A percentile compares a stretch with the other conserved stretches of the same genome.
Evolutionary conservation across 92 coral and sea anemone species (phyloP).

Genomic region (Palythoa grandiflora): DNA sequence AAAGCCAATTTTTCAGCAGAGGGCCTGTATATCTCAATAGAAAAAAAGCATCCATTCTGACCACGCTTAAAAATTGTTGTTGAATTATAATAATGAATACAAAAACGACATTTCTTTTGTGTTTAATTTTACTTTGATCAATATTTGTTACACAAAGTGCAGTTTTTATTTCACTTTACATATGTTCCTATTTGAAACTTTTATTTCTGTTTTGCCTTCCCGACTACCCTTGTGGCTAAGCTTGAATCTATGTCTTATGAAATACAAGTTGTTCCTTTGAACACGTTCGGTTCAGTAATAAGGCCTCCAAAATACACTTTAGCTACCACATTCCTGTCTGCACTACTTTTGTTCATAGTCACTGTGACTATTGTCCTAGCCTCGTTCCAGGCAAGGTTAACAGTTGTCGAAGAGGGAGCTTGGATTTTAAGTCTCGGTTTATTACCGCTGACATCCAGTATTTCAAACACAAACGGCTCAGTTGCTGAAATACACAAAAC

Average conservation of each 20-base stretch:
- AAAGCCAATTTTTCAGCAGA: no score
- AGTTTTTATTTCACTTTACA: no score
- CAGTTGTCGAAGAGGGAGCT: neutral
- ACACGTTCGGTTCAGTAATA: neutral
- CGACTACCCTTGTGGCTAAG: no score
- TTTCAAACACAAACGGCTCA: slow-evolving; percentile 22
- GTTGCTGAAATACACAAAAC: neutral
- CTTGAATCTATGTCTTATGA: neutral
- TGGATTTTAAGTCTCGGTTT: neutral
- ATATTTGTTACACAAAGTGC: no score
- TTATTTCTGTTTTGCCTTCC: no score
- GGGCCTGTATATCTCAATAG: no score
- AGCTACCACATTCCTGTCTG: neutral
- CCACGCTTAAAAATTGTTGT: no score
- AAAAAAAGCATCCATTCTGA: no score
- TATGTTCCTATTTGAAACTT: no score
- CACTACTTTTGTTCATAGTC: slow-evolving; percentile 9
- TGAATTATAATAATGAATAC: no score
- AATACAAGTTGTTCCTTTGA: neutral
- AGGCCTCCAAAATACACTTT: neutral
- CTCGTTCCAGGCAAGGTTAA: neutral
- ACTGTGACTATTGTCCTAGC: slow-evolving; percentile 4
- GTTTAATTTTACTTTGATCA: no score
- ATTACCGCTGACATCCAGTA: slow-evolving; percentile 26
- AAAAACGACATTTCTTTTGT: no score